Percentiles rank a stretch among this genome's conserved stretches.
phyloP scores from a whole-genome alignment of 1,140 invertebrate genomes.

The Helicoverpa zea region DNA sequence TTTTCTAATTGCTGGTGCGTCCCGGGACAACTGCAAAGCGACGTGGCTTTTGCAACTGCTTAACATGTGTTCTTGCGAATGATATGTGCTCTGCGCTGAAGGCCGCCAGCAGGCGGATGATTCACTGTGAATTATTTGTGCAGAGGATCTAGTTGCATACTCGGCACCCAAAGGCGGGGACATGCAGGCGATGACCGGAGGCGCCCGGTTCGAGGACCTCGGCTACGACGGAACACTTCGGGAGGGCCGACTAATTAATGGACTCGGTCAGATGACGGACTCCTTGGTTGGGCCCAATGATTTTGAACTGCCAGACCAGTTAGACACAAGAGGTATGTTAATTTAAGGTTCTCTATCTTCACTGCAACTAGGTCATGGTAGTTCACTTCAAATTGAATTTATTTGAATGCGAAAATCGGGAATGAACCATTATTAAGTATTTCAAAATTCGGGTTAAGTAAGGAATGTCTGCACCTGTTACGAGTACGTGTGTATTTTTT shows the following conservation, averaged over 20 bases:
- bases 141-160: slow-evolving; percentile 93
- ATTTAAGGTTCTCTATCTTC: slow-evolving; percentile 19
- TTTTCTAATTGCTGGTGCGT: slow-evolving; percentile 69
- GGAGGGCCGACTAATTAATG: slow-evolving; percentile 89
- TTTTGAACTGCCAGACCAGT: slow-evolving; percentile 85
- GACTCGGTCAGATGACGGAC: slow-evolving; percentile 96
- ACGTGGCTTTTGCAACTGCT: slow-evolving; percentile 59
- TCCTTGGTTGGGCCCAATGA: slow-evolving; percentile 87
- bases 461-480: neutral
- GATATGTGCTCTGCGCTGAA: slow-evolving; percentile 55
- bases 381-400: neutral
- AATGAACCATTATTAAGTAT: neutral
- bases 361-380: slow-evolving; percentile 10
- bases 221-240: slow-evolving; percentile 95
- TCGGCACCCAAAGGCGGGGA: slow-evolving; percentile 91
- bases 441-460: neutral
- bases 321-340: slow-evolving; percentile 84
- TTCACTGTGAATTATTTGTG: slow-evolving; percentile 66
- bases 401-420: neutral
- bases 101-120: slow-evolving; percentile 69
- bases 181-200: slow-evolving; percentile 92
- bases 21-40: slow-evolving; percentile 70
- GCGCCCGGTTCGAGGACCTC: slow-evolving; percentile 94
- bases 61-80: slow-evolving; percentile 32
- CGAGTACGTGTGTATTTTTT: too few species aligned